A percentile compares a stretch with the other conserved stretches of the same genome.
Conservation (phyloP, 2,113 vertebrate genomes). For the Sula dactylatra region DNA sequence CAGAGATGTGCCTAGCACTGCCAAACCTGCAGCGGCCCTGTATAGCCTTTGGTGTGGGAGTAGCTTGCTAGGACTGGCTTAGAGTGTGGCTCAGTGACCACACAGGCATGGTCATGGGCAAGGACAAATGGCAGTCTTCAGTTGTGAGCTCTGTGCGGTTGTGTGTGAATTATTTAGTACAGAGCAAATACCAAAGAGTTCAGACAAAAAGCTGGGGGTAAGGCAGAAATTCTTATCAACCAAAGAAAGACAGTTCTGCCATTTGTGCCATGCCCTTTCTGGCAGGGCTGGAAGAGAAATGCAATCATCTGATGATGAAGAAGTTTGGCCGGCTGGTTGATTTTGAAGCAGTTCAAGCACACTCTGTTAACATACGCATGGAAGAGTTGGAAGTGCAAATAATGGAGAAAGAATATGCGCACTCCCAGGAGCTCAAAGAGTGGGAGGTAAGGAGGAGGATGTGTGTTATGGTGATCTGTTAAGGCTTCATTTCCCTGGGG, state of each 20-base stretch:
- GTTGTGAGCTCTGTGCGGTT: background rate
- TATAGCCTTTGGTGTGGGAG: background rate
- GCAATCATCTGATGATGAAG: conserved; percentile 81
- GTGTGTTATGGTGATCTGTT: background rate
- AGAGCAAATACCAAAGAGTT: background rate
- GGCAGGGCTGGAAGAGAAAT: conserved; percentile 80
- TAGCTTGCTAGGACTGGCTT: background rate
- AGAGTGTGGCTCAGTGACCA: background rate
- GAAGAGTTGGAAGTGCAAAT: conserved; percentile 85
- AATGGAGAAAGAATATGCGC: conserved; percentile 67
- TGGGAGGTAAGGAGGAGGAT: conserved; percentile 80
- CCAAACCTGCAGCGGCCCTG: background rate
- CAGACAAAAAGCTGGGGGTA: background rate
- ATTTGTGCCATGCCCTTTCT: background rate
- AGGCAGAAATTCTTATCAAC: background rate
- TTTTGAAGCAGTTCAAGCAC: conserved; percentile 84
- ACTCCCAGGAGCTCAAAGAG: conserved; percentile 73
- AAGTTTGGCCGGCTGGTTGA: conserved; percentile 88
- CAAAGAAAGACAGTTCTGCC: background rate
- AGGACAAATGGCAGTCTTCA: background rate
- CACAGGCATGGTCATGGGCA: background rate
- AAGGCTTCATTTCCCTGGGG: background rate
- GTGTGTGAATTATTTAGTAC: background rate
- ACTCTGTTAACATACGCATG: conserved; percentile 77
- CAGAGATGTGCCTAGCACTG: background rate